These are phyloP conservation scores for Cerastis rubricosa DNA, from an alignment of 2,888 invertebrate species.

Conservation along the genomic window DNA sequence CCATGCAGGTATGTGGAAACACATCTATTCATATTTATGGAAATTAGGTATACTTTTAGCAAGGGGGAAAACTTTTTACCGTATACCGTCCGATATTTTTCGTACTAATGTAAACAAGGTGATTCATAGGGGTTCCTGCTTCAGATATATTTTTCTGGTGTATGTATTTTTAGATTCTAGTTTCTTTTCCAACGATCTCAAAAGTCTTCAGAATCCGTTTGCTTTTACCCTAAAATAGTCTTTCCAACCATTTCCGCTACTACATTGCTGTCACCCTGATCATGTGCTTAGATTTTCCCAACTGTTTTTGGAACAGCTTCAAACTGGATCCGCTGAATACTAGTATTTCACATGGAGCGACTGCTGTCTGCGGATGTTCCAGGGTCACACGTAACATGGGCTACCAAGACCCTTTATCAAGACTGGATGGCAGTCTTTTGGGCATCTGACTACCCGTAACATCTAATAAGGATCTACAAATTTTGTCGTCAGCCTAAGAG, in stretches of 20 bases:
- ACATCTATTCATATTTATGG: slow-evolving; percentile 55
- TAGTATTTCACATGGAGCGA: neutral
- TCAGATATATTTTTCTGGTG: neutral
- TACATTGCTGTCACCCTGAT: neutral
- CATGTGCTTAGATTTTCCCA: neutral
- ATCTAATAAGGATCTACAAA: neutral
- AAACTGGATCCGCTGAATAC: neutral
- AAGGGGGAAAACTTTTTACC: slow-evolving; percentile 50
- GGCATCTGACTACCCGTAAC: neutral
- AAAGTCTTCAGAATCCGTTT: neutral
- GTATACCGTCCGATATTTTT: slow-evolving; percentile 50
- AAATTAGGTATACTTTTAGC: slow-evolving; percentile 43
- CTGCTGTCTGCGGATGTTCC: neutral
- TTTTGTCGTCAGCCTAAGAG: neutral
- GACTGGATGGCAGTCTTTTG: neutral
- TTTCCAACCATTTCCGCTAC: neutral
- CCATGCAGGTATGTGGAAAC: slow-evolving; percentile 53
- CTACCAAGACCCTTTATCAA: neutral
- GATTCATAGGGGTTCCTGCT: slow-evolving; percentile 57
- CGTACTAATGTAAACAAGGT: slow-evolving; percentile 22
- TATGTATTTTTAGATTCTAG: neutral
- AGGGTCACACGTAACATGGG: neutral
- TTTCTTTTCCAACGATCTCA: neutral
- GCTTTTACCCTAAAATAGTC: neutral
- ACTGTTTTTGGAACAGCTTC: neutral